Conservation (phyloP, 2,888 invertebrate species). For the Hydroisotoma schaefferi region DNA sequence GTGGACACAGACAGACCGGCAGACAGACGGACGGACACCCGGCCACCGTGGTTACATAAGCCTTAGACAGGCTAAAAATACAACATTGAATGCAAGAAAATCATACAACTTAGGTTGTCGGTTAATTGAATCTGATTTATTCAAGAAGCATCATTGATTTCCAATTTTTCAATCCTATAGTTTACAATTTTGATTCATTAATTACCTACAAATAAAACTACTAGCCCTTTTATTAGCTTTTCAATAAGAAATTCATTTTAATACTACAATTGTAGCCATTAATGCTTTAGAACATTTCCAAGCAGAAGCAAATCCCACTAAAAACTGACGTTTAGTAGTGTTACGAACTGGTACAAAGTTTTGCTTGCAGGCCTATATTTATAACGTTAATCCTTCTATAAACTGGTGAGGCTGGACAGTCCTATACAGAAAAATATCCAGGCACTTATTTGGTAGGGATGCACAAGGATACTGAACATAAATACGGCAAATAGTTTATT, state of each 20-base stretch:
- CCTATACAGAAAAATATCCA: neutral
- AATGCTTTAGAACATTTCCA: neutral
- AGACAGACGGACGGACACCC: no score
- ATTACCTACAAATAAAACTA: no score
- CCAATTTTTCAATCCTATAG: no score
- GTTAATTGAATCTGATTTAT: no score
- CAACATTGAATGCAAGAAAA: no score
- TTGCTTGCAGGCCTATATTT: neutral
- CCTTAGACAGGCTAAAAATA: no score
- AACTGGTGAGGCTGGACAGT: conserved; percentile 3
- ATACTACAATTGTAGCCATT: neutral
- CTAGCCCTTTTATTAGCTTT: neutral
- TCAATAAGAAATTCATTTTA: neutral
- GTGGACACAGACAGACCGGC: no score
- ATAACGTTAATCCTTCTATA: neutral
- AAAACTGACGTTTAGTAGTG: neutral
- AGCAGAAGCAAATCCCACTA: neutral
- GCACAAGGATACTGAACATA: neutral
- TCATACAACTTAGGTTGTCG: no score
- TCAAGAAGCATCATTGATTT: no score
- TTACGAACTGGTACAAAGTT: neutral
- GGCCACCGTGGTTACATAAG: no score
- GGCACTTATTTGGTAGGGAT: neutral
- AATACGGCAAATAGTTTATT: neutral
- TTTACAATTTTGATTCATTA: no score